phyloP scores from a whole-genome alignment of 2,888 invertebrate genomes.

The Prosapia bicincta region DNA sequence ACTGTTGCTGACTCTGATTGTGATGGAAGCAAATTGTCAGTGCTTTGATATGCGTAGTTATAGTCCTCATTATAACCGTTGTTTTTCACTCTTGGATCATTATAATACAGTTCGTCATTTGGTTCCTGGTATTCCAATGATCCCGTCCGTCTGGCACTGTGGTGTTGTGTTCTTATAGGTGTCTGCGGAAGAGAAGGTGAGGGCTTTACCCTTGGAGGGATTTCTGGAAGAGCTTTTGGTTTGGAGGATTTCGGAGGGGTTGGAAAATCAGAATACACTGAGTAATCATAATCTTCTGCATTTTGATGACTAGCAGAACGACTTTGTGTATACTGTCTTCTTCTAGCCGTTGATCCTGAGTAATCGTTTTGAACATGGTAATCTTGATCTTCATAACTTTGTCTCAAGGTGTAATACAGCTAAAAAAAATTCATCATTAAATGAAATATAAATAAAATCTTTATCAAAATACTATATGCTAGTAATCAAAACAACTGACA shows the following conservation, averaged over 20 bases:
- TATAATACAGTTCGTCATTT: constrained; percentile 34
- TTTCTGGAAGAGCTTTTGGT: constrained; percentile 47
- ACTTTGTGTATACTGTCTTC: constrained; percentile 39
- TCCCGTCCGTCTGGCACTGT: constrained; percentile 30
- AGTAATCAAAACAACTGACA: no score
- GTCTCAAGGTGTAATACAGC: constrained; percentile 41
- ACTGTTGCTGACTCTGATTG: constrained; percentile 34
- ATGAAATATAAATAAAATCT: no score
- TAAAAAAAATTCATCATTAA: no score
- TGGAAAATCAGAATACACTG: constrained; percentile 35
- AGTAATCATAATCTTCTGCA: constrained; percentile 38
- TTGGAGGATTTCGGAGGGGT: constrained; percentile 33
- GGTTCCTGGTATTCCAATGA: constrained; percentile 44
- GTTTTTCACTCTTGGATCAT: constrained; percentile 15
- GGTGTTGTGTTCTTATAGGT: constrained; percentile 44
- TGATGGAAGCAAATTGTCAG: constrained; percentile 54
- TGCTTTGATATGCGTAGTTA: constrained; percentile 67
- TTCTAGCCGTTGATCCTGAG: constrained; percentile 32
- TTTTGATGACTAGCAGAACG: constrained; percentile 43
- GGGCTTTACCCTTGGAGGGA: constrained; percentile 46
- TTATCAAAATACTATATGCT: no score
- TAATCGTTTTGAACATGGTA: constrained; percentile 36
- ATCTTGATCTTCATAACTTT: constrained; percentile 44
- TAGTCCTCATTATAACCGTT: constrained; percentile 61
- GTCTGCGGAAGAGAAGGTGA: constrained; percentile 53